phyloP scores from a whole-genome alignment of 2,888 invertebrate genomes.

The Parascotia fuliginaria region DNA sequence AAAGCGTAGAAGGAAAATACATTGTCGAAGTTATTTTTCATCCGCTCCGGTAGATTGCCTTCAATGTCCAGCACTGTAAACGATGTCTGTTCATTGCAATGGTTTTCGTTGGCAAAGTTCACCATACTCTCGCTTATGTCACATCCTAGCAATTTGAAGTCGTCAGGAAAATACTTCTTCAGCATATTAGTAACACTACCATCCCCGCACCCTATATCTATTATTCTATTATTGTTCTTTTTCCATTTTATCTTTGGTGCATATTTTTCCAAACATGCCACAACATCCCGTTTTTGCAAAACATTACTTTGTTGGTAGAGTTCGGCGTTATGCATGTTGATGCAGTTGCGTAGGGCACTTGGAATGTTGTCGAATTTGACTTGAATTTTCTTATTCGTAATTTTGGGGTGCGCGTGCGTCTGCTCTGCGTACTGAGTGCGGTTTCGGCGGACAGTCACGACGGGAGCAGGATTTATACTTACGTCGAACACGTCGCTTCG shows the following conservation, averaged over 20 bases:
- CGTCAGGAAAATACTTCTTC: conserved; percentile 85
- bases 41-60: conserved; percentile 72
- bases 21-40: conserved; percentile 86
- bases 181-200: conserved; percentile 88
- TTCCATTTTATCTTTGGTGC: conserved; percentile 84
- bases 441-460: conserved; percentile 68
- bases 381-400: conserved; percentile 34
- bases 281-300: conserved; percentile 87
- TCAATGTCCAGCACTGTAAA: conserved; percentile 87
- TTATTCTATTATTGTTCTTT: conserved; percentile 63
- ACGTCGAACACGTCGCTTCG: conserved; percentile 46
- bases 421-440: conserved; percentile 63
- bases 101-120: conserved; percentile 84
- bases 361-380: conserved; percentile 19
- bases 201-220: conserved; percentile 91
- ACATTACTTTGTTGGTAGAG: conserved; percentile 89
- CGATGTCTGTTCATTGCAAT: conserved; percentile 69
- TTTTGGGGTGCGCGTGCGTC: conserved; percentile 61
- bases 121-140: conserved; percentile 91
- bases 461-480: conserved; percentile 73
- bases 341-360: no score
- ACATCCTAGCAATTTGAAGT: conserved; percentile 84
- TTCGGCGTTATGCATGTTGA: conserved; percentile 86
- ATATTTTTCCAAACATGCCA: conserved; percentile 86
- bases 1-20: conserved; percentile 91